These are phyloP conservation scores for Leptosomus discolor DNA, from an alignment of 2,113 vertebrate species.

Conservation along the genomic window DNA sequence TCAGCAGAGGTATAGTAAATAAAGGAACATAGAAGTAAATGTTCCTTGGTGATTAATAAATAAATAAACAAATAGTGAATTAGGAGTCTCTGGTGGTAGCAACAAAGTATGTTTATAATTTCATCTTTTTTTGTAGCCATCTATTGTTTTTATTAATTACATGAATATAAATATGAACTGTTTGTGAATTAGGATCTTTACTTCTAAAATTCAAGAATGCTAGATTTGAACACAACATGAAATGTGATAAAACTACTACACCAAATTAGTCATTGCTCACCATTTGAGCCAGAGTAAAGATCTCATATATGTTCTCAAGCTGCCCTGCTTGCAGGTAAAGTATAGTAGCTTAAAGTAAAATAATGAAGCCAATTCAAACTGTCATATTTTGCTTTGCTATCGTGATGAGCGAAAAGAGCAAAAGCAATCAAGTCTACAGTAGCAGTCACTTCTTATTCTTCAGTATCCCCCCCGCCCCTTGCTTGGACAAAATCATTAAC, in stretches of 20 bases:
- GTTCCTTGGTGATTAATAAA: background rate
- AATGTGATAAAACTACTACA: background rate
- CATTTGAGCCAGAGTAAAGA: background rate
- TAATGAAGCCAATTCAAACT: background rate
- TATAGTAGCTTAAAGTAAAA: background rate
- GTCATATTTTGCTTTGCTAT: background rate
- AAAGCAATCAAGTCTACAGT: background rate
- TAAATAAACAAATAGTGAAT: background rate
- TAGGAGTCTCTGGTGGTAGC: background rate
- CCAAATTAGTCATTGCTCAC: background rate
- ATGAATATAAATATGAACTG: background rate
- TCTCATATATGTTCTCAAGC: background rate
- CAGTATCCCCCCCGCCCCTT: fast-evolving
- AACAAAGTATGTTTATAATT: background rate
- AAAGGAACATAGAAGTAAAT: background rate
- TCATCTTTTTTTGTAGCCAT: background rate
- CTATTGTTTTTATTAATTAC: background rate
- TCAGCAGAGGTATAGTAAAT: background rate
- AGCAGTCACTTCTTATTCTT: background rate
- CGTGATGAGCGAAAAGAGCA: background rate
- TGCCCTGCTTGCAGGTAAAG: background rate
- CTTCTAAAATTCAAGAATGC: background rate
- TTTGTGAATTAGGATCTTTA: background rate
- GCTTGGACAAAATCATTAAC: background rate
- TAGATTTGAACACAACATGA: background rate